Conservation (phyloP, 2,888 invertebrate genomes). For the Drosophila villosipedis region DNA sequence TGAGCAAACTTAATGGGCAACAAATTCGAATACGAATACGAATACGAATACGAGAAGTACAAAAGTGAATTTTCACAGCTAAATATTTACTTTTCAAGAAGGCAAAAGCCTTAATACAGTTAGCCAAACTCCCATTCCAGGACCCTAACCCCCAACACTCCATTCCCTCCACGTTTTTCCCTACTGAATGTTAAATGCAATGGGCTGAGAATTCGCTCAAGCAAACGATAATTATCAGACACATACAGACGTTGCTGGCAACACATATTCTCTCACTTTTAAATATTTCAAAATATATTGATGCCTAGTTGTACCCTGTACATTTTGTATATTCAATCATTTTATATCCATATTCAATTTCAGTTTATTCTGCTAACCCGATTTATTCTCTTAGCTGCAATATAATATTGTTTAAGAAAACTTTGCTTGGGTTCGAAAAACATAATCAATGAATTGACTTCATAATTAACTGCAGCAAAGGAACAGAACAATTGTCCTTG, state of each 20-base stretch:
- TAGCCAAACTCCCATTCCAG: slow-evolving; percentile 16
- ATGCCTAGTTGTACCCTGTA: slow-evolving; percentile 42
- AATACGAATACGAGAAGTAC: slow-evolving; percentile 27
- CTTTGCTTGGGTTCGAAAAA: not conserved
- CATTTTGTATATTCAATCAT: not conserved
- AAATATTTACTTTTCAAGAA: slow-evolving; percentile 67
- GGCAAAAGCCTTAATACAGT: slow-evolving; percentile 53
- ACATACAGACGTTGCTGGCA: slow-evolving; percentile 29
- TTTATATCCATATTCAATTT: not conserved
- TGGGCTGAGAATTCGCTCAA: slow-evolving; percentile 28
- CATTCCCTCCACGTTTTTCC: not conserved
- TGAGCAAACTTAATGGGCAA: slow-evolving; percentile 74
- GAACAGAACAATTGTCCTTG: not conserved
- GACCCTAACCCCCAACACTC: not conserved
- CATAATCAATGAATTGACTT: not conserved
- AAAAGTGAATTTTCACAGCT: slow-evolving; percentile 57
- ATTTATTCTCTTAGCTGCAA: not conserved
- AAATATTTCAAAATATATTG: slow-evolving; percentile 68
- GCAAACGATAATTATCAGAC: slow-evolving; percentile 76
- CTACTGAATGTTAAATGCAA: slow-evolving; percentile 16
- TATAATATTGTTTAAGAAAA: not conserved
- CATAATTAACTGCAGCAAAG: not conserved
- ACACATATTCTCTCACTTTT: slow-evolving; percentile 24
- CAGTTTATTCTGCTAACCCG: not conserved
- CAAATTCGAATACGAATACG: slow-evolving; percentile 61